A percentile compares a stretch with the other conserved stretches of the same genome.
phyloP scores from a whole-genome alignment of 2,888 invertebrate species.

The Ephialtes manifestator region DNA sequence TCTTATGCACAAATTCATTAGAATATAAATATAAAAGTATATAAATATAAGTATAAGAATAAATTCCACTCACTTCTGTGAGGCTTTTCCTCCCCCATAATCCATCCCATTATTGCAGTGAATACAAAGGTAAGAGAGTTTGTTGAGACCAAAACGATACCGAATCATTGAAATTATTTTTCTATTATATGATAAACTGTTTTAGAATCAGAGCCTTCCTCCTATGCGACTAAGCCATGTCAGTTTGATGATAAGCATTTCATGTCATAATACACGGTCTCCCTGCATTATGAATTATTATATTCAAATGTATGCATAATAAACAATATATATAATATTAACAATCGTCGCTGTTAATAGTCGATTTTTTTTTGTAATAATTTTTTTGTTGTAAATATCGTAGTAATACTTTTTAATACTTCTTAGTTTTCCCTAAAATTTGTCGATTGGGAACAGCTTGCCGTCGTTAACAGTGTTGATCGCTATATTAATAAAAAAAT shows the following conservation, averaged over 20 bases:
- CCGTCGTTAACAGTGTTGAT: slow-evolving; percentile 53
- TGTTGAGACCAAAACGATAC: no score
- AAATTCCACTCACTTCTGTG: slow-evolving; percentile 86
- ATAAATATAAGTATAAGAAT: not conserved
- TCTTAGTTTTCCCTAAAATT: not conserved
- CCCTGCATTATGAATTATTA: no score
- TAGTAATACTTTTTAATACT: slow-evolving; percentile 36
- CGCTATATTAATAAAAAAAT: slow-evolving; percentile 31
- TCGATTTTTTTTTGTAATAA: slow-evolving; percentile 11
- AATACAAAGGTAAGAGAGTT: slow-evolving; percentile 95
- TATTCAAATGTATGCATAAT: no score
- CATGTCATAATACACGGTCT: no score
- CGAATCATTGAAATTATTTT: no score
- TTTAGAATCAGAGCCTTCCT: no score
- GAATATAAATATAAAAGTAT: no score
- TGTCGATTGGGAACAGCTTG: slow-evolving; percentile 35
- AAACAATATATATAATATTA: no score
- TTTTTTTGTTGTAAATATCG: slow-evolving; percentile 56
- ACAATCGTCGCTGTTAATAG: slow-evolving; percentile 45
- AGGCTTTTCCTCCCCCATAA: slow-evolving; percentile 91
- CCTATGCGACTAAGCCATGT: no score
- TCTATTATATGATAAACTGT: no score
- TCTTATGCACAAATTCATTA: not conserved
- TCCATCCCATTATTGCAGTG: slow-evolving; percentile 92
- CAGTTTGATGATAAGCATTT: no score